phyloP scores from a whole-genome alignment of 2,113 vertebrate genomes.

The Embiotoca jacksoni region DNA sequence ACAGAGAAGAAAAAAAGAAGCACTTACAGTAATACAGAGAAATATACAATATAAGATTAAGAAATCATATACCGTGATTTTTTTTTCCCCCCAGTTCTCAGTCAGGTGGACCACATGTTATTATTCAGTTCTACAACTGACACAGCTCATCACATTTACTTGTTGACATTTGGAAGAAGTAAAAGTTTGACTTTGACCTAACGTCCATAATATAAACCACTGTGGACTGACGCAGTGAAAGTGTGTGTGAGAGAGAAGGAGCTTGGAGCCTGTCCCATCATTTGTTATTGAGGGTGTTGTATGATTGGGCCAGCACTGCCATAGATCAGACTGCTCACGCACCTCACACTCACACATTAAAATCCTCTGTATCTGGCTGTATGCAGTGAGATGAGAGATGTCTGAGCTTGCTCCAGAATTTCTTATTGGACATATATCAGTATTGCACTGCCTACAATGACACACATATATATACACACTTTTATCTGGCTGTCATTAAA shows the following conservation, averaged over 20 bases:
- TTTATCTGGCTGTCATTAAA: conserved; percentile 31
- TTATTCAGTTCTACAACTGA: conserved; percentile 40
- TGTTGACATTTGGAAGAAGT: conserved; percentile 68
- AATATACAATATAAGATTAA: background rate
- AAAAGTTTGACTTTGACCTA: conserved; percentile 60
- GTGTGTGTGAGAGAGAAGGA: conserved; percentile 30
- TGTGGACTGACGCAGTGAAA: conserved; percentile 41
- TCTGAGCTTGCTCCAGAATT: conserved; percentile 48
- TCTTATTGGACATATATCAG: conserved; percentile 47
- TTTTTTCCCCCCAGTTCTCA: background rate
- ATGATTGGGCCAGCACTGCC: conserved; percentile 40
- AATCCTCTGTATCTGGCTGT: conserved; percentile 41
- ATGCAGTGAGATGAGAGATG: conserved; percentile 46
- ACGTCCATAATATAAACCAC: conserved; percentile 58
- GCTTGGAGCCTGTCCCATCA: conserved; percentile 44
- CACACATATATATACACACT: conserved; percentile 13
- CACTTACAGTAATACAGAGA: background rate
- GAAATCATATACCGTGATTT: background rate
- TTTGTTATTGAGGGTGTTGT: conserved; percentile 51
- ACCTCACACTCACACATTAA: conserved; percentile 55
- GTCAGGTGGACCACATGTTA: conserved; percentile 45
- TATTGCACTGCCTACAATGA: conserved; percentile 30
- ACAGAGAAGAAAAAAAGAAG: conserved; percentile 24
- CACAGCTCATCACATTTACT: conserved; percentile 57
- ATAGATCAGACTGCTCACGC: conserved; percentile 57